phyloP scores from a whole-genome alignment of 2,888 invertebrate genomes.

The Xylota segnis region DNA sequence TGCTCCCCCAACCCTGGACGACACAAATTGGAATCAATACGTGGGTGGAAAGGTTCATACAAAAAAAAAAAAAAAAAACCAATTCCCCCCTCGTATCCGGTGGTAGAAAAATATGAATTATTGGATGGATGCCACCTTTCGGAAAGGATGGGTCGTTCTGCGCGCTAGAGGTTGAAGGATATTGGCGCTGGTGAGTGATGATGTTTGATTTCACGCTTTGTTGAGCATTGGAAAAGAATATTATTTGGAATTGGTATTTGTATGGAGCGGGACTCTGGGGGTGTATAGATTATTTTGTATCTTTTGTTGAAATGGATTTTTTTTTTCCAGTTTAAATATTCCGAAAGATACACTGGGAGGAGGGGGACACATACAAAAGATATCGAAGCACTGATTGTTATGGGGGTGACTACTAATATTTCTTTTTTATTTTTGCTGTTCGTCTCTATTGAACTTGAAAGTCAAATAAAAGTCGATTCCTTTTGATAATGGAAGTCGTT shows the following conservation, averaged over 20 bases:
- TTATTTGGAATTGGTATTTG: conserved; percentile 63
- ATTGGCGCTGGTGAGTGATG: conserved; percentile 67
- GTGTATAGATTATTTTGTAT: conserved; percentile 24
- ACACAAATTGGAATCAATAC: conserved; percentile 74
- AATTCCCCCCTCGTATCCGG: background rate
- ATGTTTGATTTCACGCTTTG: conserved; percentile 75
- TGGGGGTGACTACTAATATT: background rate
- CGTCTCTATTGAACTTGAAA: conserved; percentile 27
- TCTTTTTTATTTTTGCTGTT: background rate
- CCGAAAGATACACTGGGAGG: background rate
- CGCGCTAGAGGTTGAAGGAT: conserved; percentile 55
- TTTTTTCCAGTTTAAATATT: conserved; percentile 2
- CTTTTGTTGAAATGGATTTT: conserved; percentile 28
- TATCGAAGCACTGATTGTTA: conserved; percentile 11
- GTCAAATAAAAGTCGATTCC: conserved; percentile 61
- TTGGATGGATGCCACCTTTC: conserved; percentile 66
- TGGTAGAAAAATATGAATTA: conserved; percentile 65
- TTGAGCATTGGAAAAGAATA: conserved; percentile 67
- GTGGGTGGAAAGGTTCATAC: conserved; percentile 40
- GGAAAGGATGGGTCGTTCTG: background rate
- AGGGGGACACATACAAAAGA: background rate
- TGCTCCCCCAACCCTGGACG: conserved; percentile 28
- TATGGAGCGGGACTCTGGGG: background rate
- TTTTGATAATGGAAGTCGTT: conserved; percentile 21
- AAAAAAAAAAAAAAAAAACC: conserved; percentile 4